Conservation (phyloP, 1,140 invertebrate species). For the Apis laboriosa region DNA sequence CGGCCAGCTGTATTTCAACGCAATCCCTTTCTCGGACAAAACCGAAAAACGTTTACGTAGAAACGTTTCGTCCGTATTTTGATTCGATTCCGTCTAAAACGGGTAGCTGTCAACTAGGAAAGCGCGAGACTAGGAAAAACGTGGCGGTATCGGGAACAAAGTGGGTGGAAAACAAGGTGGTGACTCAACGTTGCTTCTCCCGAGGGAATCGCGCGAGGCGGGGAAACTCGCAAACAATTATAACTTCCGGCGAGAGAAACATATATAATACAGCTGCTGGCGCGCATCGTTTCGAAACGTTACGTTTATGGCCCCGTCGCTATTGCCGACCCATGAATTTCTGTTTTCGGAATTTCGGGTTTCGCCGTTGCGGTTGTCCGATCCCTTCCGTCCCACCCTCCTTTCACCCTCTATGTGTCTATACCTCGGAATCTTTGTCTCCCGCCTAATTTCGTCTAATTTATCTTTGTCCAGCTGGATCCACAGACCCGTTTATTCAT, state of each 20-base stretch:
- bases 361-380: constrained; percentile 48
- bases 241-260: constrained; percentile 74
- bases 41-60: too few species aligned
- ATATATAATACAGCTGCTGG: constrained; percentile 55
- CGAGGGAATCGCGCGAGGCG: constrained; percentile 58
- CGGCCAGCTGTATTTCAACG: too few species aligned
- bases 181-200: constrained; percentile 32
- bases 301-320: constrained; percentile 72
- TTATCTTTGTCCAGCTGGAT: constrained; percentile 34
- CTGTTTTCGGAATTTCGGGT: constrained; percentile 64
- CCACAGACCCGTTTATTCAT: constrained; percentile 23
- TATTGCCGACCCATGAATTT: constrained; percentile 66
- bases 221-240: constrained; percentile 75
- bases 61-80: background rate
- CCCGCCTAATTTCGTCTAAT: constrained; percentile 36
- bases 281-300: constrained; percentile 67
- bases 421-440: constrained; percentile 26
- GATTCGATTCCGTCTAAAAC: background rate
- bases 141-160: constrained; percentile 18
- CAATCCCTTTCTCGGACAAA: too few species aligned
- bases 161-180: constrained; percentile 30
- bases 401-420: too few species aligned
- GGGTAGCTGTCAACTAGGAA: background rate
- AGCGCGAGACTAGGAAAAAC: constrained; percentile 15
- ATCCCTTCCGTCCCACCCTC: constrained; percentile 11